These are phyloP conservation scores for Microchirus variegatus DNA, from an alignment of 2,797 vertebrate species.

Conservation along the genomic window DNA sequence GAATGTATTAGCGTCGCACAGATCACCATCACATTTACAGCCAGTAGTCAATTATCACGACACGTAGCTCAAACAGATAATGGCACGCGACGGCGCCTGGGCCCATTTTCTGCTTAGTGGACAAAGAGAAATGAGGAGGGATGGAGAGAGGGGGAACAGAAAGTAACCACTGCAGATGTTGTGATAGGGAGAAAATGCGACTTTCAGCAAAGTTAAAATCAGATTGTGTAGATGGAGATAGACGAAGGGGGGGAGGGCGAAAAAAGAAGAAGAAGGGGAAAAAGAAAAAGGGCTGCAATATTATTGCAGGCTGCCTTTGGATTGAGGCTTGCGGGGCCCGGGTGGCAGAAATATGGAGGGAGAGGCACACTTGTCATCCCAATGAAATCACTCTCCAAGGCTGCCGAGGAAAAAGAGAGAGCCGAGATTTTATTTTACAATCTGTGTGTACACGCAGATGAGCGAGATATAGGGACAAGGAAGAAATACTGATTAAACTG, in stretches of 20 bases:
- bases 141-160: neutral
- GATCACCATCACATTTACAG: conserved; percentile 56
- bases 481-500: too few species aligned
- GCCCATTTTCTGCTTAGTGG: conserved; percentile 63
- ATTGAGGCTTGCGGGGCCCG: conserved; percentile 40
- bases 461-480: neutral
- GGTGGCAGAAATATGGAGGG: conserved; percentile 68
- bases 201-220: conserved; percentile 58
- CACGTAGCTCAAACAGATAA: conserved; percentile 57
- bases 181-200: conserved; percentile 57
- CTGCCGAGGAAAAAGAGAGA: conserved; percentile 45
- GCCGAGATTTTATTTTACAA: conserved; percentile 21
- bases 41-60: conserved; percentile 64
- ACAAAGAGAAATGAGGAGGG: conserved; percentile 22
- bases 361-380: conserved; percentile 65
- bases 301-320: conserved; percentile 40
- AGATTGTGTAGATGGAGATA: conserved; percentile 37
- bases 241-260: conserved; percentile 2
- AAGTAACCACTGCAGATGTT: conserved; percentile 35
- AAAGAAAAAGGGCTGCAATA: conserved; percentile 4
- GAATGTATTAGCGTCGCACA: conserved; percentile 60
- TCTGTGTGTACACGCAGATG: conserved; percentile 10
- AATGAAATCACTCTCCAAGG: conserved; percentile 64
- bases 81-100: conserved; percentile 34
- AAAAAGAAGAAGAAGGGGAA: conserved; percentile 1